phyloP scores from a whole-genome alignment of 2,113 vertebrate species.

The Stictonetta naevosa region DNA sequence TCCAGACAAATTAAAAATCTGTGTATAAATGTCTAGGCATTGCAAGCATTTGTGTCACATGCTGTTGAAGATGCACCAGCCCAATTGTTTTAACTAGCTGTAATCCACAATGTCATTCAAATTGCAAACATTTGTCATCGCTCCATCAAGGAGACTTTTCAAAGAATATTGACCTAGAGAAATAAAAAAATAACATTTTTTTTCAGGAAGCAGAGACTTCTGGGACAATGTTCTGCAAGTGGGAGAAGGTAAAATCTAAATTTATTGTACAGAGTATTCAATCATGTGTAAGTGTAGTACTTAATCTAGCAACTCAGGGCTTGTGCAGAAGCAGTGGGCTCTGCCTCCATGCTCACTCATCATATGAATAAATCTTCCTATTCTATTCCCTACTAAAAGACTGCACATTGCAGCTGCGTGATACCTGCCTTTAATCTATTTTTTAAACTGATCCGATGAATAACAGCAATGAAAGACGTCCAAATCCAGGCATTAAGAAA shows the following conservation, averaged over 20 bases:
- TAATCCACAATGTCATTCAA: not conserved
- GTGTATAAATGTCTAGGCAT: not conserved
- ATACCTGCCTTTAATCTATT: not conserved
- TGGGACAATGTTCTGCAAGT: not conserved
- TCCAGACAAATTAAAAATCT: not conserved
- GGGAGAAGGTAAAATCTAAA: not conserved
- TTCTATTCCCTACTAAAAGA: not conserved
- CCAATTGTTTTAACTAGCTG: not conserved
- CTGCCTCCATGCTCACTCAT: no score
- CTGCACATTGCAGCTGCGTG: rapidly evolving
- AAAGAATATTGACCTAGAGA: not conserved
- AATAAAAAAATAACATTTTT: not conserved
- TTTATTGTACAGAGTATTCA: not conserved
- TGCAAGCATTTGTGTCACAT: not conserved
- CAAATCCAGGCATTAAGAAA: conserved; percentile 4
- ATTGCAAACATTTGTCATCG: not conserved
- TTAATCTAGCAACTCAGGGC: not conserved
- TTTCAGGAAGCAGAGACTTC: not conserved
- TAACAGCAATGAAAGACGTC: not conserved
- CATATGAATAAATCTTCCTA: not conserved
- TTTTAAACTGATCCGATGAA: not conserved
- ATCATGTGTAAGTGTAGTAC: not conserved
- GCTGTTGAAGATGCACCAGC: not conserved
- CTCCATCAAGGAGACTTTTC: not conserved
- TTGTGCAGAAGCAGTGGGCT: not conserved